A percentile compares a stretch with the other conserved stretches of the same genome.
Conservation (phyloP, 2,113 vertebrate species). For the Fregetta grallaria region DNA sequence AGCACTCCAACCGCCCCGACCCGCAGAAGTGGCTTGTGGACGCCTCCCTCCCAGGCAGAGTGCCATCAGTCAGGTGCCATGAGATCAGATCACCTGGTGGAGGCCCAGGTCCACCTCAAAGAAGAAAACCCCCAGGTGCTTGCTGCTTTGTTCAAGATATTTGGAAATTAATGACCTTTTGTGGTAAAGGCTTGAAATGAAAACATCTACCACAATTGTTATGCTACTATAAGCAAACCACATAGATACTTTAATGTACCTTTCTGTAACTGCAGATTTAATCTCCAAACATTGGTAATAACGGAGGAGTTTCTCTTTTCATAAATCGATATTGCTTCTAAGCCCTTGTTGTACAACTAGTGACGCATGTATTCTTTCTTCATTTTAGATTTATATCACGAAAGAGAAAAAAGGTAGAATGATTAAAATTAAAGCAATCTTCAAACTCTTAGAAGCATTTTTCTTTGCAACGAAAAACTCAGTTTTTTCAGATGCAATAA, state of each 20-base stretch:
- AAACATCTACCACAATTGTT: neutral
- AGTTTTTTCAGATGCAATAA: accelerated
- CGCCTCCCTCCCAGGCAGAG: neutral
- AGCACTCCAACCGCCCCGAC: neutral
- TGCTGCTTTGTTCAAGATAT: neutral
- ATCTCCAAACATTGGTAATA: neutral
- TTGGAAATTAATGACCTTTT: neutral
- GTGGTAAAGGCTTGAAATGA: neutral
- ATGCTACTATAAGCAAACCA: neutral
- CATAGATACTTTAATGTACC: accelerated
- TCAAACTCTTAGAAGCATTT: neutral
- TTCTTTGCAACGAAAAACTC: neutral
- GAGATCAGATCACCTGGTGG: no score
- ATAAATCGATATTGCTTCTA: neutral
- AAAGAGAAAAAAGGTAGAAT: neutral
- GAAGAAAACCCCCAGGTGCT: neutral
- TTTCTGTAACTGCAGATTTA: neutral
- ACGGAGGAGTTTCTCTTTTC: neutral
- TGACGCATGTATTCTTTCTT: accelerated
- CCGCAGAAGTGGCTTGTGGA: accelerated
- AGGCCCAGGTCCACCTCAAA: neutral
- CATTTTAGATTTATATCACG: neutral
- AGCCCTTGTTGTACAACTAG: neutral
- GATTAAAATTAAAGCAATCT: neutral
- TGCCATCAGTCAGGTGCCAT: neutral